Percentiles rank a stretch among this genome's conserved stretches.
Conservation (phyloP, 2,113 vertebrate genomes). For the Sakesphorus luctuosus region DNA sequence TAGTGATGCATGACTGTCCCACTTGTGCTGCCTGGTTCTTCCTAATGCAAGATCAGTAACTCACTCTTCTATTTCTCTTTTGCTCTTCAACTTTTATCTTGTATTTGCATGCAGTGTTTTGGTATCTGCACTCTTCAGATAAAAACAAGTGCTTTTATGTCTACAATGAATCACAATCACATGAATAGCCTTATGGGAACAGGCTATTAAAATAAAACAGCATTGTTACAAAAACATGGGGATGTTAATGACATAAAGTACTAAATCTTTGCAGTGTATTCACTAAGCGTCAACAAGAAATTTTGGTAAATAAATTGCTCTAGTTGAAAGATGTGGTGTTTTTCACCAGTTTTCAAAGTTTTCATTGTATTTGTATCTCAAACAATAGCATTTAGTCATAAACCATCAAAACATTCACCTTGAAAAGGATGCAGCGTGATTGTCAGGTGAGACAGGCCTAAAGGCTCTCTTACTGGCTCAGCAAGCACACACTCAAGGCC, state of each 20-base stretch:
- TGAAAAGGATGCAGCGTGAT: not conserved
- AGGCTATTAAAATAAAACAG: not conserved
- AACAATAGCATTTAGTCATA: not conserved
- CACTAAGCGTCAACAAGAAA: not conserved
- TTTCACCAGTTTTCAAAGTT: not conserved
- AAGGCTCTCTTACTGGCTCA: not conserved
- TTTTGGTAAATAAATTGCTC: not conserved
- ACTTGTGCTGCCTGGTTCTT: accelerated
- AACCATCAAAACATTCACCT: not conserved
- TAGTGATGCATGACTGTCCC: not conserved
- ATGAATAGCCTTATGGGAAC: not conserved
- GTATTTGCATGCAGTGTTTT: not conserved
- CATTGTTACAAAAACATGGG: not conserved
- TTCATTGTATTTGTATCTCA: not conserved
- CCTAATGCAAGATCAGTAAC: not conserved
- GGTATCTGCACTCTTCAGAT: slow-evolving; percentile 11
- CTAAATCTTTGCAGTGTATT: not conserved
- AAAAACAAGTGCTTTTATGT: not conserved
- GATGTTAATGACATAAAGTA: not conserved
- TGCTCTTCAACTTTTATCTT: not conserved
- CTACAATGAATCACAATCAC: not conserved
- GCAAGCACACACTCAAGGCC: not conserved
- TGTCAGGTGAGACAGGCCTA: not conserved
- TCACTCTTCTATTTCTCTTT: not conserved
- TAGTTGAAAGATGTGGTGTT: not conserved